Evolutionary conservation across 2,113 vertebrate species (phyloP).

Genomic region (Stigmatopora argus): DNA sequence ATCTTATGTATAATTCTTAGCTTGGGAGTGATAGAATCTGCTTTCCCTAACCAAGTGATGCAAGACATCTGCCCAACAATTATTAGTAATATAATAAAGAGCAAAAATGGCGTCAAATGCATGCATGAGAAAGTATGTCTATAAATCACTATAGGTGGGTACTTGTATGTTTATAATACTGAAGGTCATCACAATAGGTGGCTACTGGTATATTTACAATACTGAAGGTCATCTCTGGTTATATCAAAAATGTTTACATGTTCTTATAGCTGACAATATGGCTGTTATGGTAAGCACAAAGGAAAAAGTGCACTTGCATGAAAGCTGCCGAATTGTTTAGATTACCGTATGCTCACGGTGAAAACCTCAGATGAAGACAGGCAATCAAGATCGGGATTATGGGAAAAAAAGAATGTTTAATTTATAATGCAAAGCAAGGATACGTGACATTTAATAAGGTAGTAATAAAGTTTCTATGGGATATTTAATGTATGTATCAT

Average conservation of each 20-base stretch:
- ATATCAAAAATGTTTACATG: conserved; percentile 39
- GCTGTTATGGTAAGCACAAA: conserved; percentile 44
- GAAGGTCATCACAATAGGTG: conserved; percentile 18
- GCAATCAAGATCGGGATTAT: neutral
- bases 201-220: neutral
- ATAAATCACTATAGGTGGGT: conserved; percentile 12
- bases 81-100: conserved; percentile 8
- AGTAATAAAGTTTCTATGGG: neutral
- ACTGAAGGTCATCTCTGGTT: conserved; percentile 26
- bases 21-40: neutral
- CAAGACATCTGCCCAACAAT: neutral
- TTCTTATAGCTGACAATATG: conserved; percentile 25
- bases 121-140: conserved; percentile 12
- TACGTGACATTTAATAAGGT: neutral
- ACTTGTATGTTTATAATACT: neutral
- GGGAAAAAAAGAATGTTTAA: neutral
- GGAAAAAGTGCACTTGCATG: conserved; percentile 19
- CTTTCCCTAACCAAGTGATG: neutral
- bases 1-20: neutral
- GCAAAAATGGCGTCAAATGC: neutral
- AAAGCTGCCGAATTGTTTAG: neutral
- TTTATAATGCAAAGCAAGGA: neutral
- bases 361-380: neutral
- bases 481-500: neutral
- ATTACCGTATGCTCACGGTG: neutral